phyloP scores from a whole-genome alignment of 2,797 vertebrate genomes.

The Austrolebias charrua region DNA sequence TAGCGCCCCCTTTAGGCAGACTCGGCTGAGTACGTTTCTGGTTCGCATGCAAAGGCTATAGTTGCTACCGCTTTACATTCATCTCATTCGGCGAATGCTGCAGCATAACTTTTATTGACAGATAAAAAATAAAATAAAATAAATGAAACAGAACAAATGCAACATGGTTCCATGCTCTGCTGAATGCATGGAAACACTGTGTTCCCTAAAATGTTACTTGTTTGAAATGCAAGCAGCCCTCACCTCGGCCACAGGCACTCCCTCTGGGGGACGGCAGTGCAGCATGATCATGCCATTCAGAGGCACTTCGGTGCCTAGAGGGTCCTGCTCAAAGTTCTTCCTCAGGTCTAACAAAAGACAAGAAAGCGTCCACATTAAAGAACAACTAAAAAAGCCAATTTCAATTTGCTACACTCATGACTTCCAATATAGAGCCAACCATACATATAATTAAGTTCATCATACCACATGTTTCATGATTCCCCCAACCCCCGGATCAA shows the following conservation, averaged over 20 bases:
- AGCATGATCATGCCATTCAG: conserved; percentile 96
- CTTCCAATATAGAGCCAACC: neutral
- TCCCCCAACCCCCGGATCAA: conserved; percentile 12
- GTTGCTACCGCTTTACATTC: no score
- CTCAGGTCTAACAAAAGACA: conserved; percentile 83
- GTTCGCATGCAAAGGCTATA: no score
- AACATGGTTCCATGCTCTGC: no score
- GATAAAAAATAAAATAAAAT: no score
- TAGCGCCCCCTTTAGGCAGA: no score
- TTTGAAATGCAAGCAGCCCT: conserved; percentile 65
- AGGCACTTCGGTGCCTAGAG: conserved; percentile 94
- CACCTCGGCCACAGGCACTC: conserved; percentile 95
- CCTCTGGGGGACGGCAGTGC: conserved; percentile 97
- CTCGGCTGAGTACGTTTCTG: no score
- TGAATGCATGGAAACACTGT: no score
- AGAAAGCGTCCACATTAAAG: conserved; percentile 49
- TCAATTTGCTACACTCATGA: conserved; percentile 24
- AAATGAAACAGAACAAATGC: no score
- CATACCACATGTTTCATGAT: neutral
- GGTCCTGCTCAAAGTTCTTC: conserved; percentile 99
- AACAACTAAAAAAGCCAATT: conserved; percentile 10
- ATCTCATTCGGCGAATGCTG: no score
- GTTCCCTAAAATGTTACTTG: conserved; percentile 30
- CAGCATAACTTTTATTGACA: no score
- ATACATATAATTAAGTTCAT: conserved; percentile 6